phyloP scores from a whole-genome alignment of 2,888 invertebrate species.

The Lobophora halterata region DNA sequence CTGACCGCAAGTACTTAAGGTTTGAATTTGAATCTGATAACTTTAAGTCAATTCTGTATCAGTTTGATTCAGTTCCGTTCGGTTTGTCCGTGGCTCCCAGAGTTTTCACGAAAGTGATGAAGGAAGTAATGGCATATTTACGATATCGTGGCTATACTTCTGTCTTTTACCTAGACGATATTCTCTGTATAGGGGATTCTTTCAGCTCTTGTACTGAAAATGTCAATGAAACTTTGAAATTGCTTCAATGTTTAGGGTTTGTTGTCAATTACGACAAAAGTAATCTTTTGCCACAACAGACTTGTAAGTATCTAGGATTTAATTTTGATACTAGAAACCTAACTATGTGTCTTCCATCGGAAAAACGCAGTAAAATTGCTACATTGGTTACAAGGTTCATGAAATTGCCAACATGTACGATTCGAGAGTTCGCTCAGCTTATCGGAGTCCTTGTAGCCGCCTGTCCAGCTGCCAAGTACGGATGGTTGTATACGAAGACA shows the following conservation, averaged over 20 bases:
- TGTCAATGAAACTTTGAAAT: neutral
- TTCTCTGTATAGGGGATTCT: neutral
- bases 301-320: slow-evolving; percentile 1
- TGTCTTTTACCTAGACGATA: neutral
- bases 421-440: slow-evolving; percentile 22
- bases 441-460: slow-evolving; percentile 22
- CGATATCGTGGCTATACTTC: neutral
- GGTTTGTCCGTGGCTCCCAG: slow-evolving; percentile 16
- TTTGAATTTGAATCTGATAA: too few species aligned
- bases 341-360: slow-evolving; percentile 9
- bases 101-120: slow-evolving; percentile 16
- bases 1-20: slow-evolving; percentile 7
- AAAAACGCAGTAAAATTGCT: slow-evolving; percentile 17
- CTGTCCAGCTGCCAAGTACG: slow-evolving; percentile 25
- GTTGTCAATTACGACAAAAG: neutral
- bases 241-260: slow-evolving; percentile 2
- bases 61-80: slow-evolving; percentile 19
- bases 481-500: slow-evolving; percentile 24
- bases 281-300: neutral
- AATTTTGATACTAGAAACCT: neutral
- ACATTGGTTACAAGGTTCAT: slow-evolving; percentile 12
- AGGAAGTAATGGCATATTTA: neutral
- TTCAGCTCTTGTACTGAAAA: neutral
- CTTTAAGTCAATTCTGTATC: slow-evolving; percentile 3
- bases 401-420: slow-evolving; percentile 3